Evolutionary conservation across 2,797 vertebrate species (phyloP).

Genomic region (Ateles fusciceps): DNA sequence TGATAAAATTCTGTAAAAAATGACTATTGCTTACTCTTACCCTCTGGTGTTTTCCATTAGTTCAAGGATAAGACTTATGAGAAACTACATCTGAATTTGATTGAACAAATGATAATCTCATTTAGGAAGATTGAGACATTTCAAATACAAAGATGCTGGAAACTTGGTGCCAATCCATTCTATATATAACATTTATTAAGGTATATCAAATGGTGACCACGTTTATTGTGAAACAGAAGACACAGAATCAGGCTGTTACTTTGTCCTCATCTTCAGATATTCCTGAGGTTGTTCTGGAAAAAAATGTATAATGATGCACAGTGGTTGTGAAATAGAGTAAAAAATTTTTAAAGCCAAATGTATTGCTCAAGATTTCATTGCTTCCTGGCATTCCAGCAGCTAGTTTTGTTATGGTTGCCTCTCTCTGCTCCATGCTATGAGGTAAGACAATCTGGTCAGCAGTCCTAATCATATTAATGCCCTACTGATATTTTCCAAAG

Average conservation of each 20-base stretch:
- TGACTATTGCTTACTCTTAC: not conserved
- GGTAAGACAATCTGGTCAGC: not conserved
- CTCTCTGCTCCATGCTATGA: not conserved
- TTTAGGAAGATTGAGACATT: constrained; percentile 60
- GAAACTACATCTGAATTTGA: constrained; percentile 62
- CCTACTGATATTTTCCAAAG: constrained; percentile 4
- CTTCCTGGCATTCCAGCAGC: not conserved
- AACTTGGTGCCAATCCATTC: constrained; percentile 36
- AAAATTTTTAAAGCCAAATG: not conserved
- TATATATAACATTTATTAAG: constrained; percentile 69
- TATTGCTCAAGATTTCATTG: not conserved
- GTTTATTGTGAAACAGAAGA: constrained; percentile 49
- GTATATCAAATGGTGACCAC: constrained; percentile 51
- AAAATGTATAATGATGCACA: not conserved
- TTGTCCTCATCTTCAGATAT: constrained; percentile 16
- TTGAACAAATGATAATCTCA: constrained; percentile 64
- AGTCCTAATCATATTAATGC: not conserved
- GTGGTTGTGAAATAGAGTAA: not conserved
- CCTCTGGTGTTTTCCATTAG: constrained; percentile 56
- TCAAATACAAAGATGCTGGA: constrained; percentile 34
- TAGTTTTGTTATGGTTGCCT: not conserved
- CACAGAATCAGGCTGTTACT: not conserved
- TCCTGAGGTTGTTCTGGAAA: not conserved
- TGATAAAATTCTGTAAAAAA: constrained; percentile 27
- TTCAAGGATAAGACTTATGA: constrained; percentile 64